These are phyloP conservation scores for Netelia melanura DNA, from an alignment of 2,888 invertebrate genomes.

Conservation along the genomic window DNA sequence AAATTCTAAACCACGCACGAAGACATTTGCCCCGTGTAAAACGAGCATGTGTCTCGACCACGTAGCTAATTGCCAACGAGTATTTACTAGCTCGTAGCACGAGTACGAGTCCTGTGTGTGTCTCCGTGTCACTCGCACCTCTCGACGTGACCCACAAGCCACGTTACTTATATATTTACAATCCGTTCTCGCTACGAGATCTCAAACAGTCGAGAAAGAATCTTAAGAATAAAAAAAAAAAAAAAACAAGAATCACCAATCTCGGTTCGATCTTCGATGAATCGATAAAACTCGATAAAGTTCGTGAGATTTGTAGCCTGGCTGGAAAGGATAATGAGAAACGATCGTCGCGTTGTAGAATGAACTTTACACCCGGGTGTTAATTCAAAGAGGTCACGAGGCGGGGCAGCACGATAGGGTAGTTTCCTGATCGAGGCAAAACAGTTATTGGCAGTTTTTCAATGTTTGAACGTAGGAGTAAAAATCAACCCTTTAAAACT, in stretches of 20 bases:
- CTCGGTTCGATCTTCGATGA: slow-evolving; percentile 58
- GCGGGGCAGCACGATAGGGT: no score
- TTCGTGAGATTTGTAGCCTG: slow-evolving; percentile 38
- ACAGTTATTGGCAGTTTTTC: no score
- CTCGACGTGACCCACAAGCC: slow-evolving; percentile 49
- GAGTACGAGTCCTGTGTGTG: slow-evolving; percentile 1
- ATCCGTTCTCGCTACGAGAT: slow-evolving; percentile 23
- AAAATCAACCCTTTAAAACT: no score
- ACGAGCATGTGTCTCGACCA: slow-evolving; percentile 27
- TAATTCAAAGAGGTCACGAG: no score
- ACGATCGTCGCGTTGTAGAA: neutral
- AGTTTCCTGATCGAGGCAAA: no score
- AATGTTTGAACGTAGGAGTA: no score
- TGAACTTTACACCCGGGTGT: neutral
- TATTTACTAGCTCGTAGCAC: slow-evolving; percentile 45
- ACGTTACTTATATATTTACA: slow-evolving; percentile 25
- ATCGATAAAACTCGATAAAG: slow-evolving; percentile 40
- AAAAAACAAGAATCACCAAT: slow-evolving; percentile 5
- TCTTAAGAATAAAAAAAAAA: neutral
- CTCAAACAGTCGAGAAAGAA: slow-evolving; percentile 10
- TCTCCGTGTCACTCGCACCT: neutral
- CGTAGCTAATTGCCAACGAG: slow-evolving; percentile 54
- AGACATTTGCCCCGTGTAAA: slow-evolving; percentile 26
- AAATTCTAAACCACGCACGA: slow-evolving; percentile 43
- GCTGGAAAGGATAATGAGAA: slow-evolving; percentile 7